Evolutionary conservation across 1,140 invertebrate genomes (phyloP), one percentile per base, ranked within the genome.

Genomic region (Drosophila subobscura): DNA sequence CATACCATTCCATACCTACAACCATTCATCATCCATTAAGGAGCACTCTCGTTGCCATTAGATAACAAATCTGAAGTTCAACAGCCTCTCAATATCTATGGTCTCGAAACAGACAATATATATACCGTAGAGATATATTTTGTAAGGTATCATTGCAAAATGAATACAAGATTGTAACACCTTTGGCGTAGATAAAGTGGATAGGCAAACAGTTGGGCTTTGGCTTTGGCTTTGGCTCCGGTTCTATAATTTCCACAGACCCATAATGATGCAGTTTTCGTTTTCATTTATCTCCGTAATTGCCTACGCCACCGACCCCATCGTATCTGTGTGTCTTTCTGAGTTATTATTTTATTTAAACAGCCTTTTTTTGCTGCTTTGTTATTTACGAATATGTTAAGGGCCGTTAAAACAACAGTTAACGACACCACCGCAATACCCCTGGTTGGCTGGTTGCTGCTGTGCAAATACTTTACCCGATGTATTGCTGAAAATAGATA

Each of bases 271-370:
- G 66, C 64, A 56, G 51, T 70, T 68, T 37, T 70, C 44, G 33
- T 70, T 70, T 68, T 56, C 66, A 68, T 56, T 68, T 68, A 20
- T 8, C 61, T 40, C 6, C 20, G 37, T 44, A 61, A 61, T 58
- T 57, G 25, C 53, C 37, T 6, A 6, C 33, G 33, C 33, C 47
- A 49, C 46, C n/a, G 10, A 1, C 1, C 8, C 14, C n/a, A 37
- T 8, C 14, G 2, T 20, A 14, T 20, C 8, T 3, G 29, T 23
- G 6, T 37, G 10, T 22, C 10, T 52, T 2, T 52, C 27, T 60
- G 25, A 49, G 22, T 44, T 47, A 57, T 46, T 50, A 23, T 68
- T 50, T 72, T 72, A 72, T 72, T 72, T 72, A 55, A 72, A 72
- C 70, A 72, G 70, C 68, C 60, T 63, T 72, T 50, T 52, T 41